Conservation (phyloP, 53 echinoderm and acorn worm species). For the Paracentrotus lividus region DNA sequence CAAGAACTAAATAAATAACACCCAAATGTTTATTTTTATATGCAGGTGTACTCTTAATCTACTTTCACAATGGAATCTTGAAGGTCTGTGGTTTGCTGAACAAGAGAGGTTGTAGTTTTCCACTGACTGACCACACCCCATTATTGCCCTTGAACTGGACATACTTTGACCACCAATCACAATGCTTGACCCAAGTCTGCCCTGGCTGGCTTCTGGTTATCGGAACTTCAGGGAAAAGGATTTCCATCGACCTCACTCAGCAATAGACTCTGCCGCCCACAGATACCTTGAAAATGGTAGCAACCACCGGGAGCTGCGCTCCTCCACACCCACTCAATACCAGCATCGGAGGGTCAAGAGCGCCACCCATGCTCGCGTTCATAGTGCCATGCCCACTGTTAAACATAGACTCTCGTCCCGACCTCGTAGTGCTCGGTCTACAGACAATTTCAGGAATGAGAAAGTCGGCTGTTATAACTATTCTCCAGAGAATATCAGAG, state of each 20-base stretch:
- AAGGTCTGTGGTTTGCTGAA: neutral
- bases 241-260: conserved; percentile 59
- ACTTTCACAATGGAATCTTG: neutral
- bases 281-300: conserved; percentile 72
- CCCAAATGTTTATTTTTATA: neutral
- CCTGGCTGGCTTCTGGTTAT: conserved; percentile 92
- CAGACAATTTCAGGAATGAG: conserved; percentile 51
- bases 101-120: neutral
- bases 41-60: neutral
- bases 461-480: conserved; percentile 50
- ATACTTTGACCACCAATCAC: neutral
- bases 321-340: conserved; percentile 70
- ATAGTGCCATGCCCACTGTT: neutral
- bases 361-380: conserved; percentile 72
- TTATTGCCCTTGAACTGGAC: neutral
- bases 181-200: conserved; percentile 91
- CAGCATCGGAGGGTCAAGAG: conserved; percentile 86
- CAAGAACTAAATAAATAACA: too few species aligned
- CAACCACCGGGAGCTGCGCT: conserved; percentile 59
- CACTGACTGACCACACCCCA: neutral
- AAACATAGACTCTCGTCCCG: conserved; percentile 58
- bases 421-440: conserved; percentile 85
- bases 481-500: conserved; percentile 58
- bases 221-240: conserved; percentile 80
- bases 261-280: conserved; percentile 35